Evolutionary conservation across 2,113 vertebrate genomes (phyloP), one percentile per base, ranked within the genome.

Genomic region (Pseudopipra pipra): DNA sequence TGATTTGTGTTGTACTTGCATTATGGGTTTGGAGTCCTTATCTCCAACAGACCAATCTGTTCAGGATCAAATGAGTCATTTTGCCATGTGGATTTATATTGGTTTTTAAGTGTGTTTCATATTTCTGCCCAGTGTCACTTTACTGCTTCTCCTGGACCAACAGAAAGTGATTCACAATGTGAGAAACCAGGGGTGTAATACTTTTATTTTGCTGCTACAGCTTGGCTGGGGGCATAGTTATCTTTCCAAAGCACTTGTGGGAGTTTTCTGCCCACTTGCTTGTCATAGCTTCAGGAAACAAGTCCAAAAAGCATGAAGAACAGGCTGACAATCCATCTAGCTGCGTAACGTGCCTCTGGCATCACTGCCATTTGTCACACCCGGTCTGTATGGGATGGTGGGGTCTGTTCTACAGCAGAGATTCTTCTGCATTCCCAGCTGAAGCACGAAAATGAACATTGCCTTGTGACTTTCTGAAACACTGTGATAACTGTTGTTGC

Each of bases 261-360:
- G 92, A 86, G 87, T 94, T 96, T 68, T 59, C 25, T 85, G 68
- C 90, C 68, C 56, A 88, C 83, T 75, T 94, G 72, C 76, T 39
- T 89, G 59, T 77, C 55, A n/a, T 3, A 79, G 31, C 73, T 78
- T 75, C 54, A 84, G 76, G 70, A 85, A 81, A 84, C 23, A 20
- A 77, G 33, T 51, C 75, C 67, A 84, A 49, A 88, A 88, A 47
- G 9, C 56, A 49, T 9, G 41, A 67, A 77, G 49, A 94, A 73
- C 15, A 67, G 68, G 54, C 39, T 54, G 87, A 44, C 77, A 76
- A 87, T 65, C 78, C 75, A 86, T 91, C 67, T 72, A 39, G 49
- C 88, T 82, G 46, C 76, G 62, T 81, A 85, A 56, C 65, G 51
- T 87, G 43, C 74, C 49, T 76, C 70, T 58, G 59, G 52, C 65